phyloP scores from a whole-genome alignment of 2,888 invertebrate species.

The Plagodis pulveraria region DNA sequence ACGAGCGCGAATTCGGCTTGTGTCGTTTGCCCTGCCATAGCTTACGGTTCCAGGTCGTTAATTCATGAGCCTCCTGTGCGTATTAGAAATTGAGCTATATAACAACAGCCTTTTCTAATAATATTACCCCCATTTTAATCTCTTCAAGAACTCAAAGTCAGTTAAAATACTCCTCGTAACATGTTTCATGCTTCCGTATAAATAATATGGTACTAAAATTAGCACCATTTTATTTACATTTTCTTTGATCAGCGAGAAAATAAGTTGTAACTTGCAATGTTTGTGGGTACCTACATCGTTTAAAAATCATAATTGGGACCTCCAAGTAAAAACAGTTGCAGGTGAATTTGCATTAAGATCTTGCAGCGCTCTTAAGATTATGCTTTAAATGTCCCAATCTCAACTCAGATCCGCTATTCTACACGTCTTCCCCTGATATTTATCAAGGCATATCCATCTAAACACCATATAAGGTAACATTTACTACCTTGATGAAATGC shows the following conservation, averaged over 20 bases:
- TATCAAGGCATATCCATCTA: slow-evolving; percentile 54
- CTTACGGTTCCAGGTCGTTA: slow-evolving; percentile 70
- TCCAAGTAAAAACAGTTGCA: slow-evolving; percentile 44
- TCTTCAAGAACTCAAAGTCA: no score
- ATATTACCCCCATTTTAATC: no score
- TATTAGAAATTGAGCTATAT: no score
- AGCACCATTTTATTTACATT: no score
- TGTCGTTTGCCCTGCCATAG: slow-evolving; percentile 37
- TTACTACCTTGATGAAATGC: slow-evolving; percentile 44
- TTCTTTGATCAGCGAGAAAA: no score
- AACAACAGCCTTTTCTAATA: no score
- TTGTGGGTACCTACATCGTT: slow-evolving; percentile 7
- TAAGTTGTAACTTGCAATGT: no score
- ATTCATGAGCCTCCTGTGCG: slow-evolving; percentile 44
- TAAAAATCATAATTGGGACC: slow-evolving; percentile 33
- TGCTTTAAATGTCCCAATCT: slow-evolving; percentile 59
- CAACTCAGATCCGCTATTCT: slow-evolving; percentile 55
- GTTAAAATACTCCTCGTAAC: no score
- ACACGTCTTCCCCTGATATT: slow-evolving; percentile 52
- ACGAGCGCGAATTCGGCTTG: slow-evolving; percentile 59
- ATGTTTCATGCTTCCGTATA: no score
- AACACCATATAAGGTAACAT: slow-evolving; percentile 54
- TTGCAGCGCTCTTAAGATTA: slow-evolving; percentile 62
- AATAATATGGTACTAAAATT: no score
- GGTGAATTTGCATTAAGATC: slow-evolving; percentile 66